phyloP scores from a whole-genome alignment of 2,113 vertebrate species.

The Calidris pygmaea region DNA sequence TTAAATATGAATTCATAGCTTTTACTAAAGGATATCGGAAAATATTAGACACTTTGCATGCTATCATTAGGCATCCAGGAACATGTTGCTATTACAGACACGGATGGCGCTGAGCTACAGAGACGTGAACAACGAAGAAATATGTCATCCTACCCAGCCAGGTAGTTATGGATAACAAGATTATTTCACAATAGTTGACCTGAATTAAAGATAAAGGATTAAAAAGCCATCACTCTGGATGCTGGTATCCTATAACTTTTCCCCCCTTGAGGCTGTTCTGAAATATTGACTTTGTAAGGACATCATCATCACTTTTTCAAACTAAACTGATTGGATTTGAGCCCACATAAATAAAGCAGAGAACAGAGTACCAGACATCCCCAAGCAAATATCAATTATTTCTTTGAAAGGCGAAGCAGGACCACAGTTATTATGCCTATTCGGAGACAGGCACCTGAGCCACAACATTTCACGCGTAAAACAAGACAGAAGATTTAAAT shows the following conservation, averaged over 20 bases:
- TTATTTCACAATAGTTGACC: background rate
- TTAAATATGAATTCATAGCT: conserved; percentile 53
- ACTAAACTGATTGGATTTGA: background rate
- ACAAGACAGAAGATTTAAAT: background rate
- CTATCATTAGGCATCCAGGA: background rate
- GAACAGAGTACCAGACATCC: background rate
- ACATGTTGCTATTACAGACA: background rate
- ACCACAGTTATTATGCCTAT: background rate
- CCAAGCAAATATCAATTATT: conserved; percentile 9
- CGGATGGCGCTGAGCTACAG: background rate
- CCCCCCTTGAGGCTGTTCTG: background rate
- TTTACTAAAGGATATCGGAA: background rate
- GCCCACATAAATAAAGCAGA: background rate
- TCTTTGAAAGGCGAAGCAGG: background rate
- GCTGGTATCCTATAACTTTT: background rate
- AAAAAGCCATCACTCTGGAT: background rate
- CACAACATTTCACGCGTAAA: background rate
- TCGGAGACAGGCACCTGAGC: background rate
- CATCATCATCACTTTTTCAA: background rate
- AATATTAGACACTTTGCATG: background rate
- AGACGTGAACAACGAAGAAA: background rate
- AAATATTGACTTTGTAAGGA: background rate
- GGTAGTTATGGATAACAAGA: background rate
- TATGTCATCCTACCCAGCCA: background rate
- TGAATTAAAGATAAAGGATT: background rate